Percentiles rank a stretch among this genome's conserved stretches.
Evolutionary conservation across 2,113 vertebrate genomes (phyloP).

Genomic region (Dipodomys merriami): DNA sequence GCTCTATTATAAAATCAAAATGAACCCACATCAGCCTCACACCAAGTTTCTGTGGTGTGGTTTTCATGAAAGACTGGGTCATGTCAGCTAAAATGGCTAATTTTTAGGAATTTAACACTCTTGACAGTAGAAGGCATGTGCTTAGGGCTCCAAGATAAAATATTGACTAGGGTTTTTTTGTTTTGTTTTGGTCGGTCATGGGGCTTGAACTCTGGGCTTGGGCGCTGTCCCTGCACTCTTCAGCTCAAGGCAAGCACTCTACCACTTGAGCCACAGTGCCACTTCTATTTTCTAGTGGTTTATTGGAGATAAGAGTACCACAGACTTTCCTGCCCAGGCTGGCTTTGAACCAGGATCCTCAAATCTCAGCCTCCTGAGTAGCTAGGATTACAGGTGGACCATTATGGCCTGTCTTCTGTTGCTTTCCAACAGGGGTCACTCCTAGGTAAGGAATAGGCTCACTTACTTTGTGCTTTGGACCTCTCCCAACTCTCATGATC

Average conservation of each 20-base stretch:
- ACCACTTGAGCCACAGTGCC: too few relatives aligned
- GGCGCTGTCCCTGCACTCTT: too few relatives aligned
- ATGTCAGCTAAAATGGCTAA: background rate
- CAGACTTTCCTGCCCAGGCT: too few relatives aligned
- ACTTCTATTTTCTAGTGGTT: too few relatives aligned
- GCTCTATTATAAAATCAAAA: background rate
- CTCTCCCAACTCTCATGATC: background rate
- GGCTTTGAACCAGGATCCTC: too few relatives aligned
- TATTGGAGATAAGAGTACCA: too few relatives aligned
- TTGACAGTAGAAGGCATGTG: background rate
- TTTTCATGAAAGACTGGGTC: conserved; percentile 18
- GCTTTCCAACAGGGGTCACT: background rate
- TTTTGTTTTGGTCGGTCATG: too few relatives aligned
- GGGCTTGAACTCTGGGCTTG: too few relatives aligned
- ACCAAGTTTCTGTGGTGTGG: background rate
- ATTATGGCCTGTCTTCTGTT: background rate
- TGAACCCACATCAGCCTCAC: conserved; percentile 5
- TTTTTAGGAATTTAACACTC: conserved; percentile 43
- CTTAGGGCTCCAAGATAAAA: background rate
- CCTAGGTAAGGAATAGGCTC: background rate
- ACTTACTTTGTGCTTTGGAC: background rate
- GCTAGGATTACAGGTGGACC: too few relatives aligned
- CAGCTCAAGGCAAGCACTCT: too few relatives aligned
- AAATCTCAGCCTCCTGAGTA: too few relatives aligned
- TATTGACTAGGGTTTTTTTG: too few relatives aligned